A percentile compares a stretch with the other conserved stretches of the same genome.
Evolutionary conservation across 2,888 invertebrate genomes (phyloP).

Genomic region (Dynastes maya): DNA sequence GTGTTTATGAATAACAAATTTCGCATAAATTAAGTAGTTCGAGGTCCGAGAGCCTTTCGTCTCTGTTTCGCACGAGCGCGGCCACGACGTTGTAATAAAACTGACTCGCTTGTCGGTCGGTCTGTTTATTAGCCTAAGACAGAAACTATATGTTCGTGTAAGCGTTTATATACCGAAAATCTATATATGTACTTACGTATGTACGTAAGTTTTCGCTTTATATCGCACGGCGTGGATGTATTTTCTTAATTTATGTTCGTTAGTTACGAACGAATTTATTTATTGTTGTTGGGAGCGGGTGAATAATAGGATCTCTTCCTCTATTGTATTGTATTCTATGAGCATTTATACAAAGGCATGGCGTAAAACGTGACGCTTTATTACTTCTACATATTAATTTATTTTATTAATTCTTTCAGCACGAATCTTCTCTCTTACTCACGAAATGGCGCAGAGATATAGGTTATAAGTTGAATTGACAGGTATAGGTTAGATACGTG

Average conservation of each 20-base stretch:
- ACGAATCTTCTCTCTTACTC: no score
- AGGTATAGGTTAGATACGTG: no score
- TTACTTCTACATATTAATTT: no score
- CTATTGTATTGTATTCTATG: not conserved
- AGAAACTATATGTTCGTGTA: not conserved
- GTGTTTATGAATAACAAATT: slow-evolving; percentile 48
- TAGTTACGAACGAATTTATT: slow-evolving; percentile 13
- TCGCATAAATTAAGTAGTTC: slow-evolving; percentile 46
- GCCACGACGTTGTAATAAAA: not conserved
- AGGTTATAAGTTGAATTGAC: no score
- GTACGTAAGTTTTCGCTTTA: not conserved
- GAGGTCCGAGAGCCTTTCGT: slow-evolving; percentile 7
- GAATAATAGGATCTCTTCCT: slow-evolving; percentile 21
- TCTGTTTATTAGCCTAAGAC: slow-evolving; percentile 1
- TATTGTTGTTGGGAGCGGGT: not conserved
- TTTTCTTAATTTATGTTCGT: slow-evolving; percentile 30
- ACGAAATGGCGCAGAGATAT: no score
- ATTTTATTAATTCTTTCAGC: no score
- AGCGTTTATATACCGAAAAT: no score
- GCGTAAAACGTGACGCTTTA: no score
- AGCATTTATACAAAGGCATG: not conserved
- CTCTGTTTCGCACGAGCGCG: slow-evolving; percentile 14
- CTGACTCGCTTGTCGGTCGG: not conserved
- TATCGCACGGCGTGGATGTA: slow-evolving; percentile 1
- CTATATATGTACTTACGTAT: no score